Evolutionary conservation across 2,888 invertebrate genomes (phyloP), one percentile per base, ranked within the genome.

Genomic region (Troides oblongomaculatus): DNA sequence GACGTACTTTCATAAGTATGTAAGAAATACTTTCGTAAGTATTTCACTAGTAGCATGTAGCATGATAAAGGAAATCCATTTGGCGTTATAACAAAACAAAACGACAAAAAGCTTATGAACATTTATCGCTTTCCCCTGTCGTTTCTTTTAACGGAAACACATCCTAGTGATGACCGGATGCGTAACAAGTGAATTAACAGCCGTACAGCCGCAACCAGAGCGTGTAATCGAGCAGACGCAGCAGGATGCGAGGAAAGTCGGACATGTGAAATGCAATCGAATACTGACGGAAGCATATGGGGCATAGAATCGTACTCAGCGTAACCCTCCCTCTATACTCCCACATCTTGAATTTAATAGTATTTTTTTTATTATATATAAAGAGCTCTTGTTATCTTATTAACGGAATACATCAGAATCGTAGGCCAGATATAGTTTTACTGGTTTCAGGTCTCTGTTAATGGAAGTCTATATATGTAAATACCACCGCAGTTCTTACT

Each of bases 131-230:
- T 70, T 70, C 70, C 63, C 70, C 63, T 43, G 63, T 66, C 63
- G 59, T 66, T 72, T 75, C 69, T 69, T 74, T 66, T 59, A 74
- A 76, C 75, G 74, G 77, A 77, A 75, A 72, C 71, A 68, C 73
- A 75, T 76, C 76, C 74, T 74, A 73, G 64, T 72, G 69, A 68
- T 73, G 67, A 68, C 70, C 69, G 67, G 68, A 59, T 72, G 65
- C 70, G 56, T 72, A 72, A 66, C 68, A 71, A 70, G 73, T 74
- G 72, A 70, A 74, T 77, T 76, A 73, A 74, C 74, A 62, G 68
- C 73, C 77, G 79, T 82, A 82, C 77, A 78, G 71, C 65, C 77
- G 68, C 72, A 86, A 83, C 74, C 80, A 86, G 89, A 88, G 83
- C 88, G 81, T 83, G 81, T 80, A 84, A 82, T 83, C 73, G 77